Percentiles rank a stretch among this genome's conserved stretches.
phyloP scores from a whole-genome alignment of 2,113 vertebrate genomes.

The Poicephalus gulielmi region DNA sequence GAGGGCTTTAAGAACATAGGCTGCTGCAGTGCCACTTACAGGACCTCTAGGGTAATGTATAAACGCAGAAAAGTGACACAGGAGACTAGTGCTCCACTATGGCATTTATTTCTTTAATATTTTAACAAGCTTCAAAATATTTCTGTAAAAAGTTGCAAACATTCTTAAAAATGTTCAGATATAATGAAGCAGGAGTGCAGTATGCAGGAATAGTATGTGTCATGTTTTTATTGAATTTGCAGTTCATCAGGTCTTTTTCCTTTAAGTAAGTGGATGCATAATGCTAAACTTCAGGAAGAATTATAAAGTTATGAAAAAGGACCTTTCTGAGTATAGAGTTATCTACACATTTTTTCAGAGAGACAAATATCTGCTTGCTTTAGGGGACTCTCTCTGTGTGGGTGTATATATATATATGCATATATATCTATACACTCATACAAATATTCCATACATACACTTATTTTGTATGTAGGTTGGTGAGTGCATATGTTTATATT shows the following conservation, averaged over 20 bases:
- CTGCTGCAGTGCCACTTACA: not conserved
- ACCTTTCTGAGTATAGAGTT: not conserved
- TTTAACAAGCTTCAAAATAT: conserved; percentile 16
- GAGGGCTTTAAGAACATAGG: conserved; percentile 22
- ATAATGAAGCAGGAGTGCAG: not conserved
- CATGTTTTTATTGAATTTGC: not conserved
- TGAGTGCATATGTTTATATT: not conserved
- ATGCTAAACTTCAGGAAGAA: not conserved
- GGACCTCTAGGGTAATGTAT: not conserved
- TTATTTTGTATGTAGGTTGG: not conserved
- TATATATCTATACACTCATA: not conserved
- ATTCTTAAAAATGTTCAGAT: not conserved
- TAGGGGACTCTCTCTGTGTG: not conserved
- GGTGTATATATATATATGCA: rapidly evolving
- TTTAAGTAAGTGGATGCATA: not conserved
- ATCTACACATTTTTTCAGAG: not conserved
- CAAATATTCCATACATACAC: rapidly evolving
- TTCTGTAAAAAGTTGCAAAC: not conserved
- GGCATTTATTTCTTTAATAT: conserved; percentile 27
- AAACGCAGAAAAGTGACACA: not conserved
- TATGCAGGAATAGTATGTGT: not conserved
- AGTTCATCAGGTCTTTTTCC: not conserved
- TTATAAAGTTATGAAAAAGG: not conserved
- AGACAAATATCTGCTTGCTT: not conserved
- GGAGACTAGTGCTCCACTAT: not conserved